phyloP scores from a whole-genome alignment of 1,140 invertebrate genomes.

The Aleiodes sp. region DNA sequence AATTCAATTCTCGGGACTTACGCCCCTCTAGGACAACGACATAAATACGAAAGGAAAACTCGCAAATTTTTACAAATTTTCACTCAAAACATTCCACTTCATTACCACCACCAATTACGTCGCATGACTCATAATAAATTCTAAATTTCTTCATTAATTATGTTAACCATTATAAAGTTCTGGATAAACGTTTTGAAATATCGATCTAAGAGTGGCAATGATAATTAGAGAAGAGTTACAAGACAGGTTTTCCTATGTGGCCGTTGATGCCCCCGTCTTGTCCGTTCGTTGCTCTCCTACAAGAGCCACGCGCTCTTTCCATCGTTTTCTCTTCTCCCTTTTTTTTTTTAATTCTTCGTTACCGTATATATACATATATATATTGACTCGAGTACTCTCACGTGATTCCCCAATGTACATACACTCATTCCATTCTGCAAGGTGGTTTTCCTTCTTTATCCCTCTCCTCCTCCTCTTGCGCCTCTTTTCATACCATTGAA shows the following conservation, averaged over 20 bases:
- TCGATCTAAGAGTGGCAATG: slow-evolving; percentile 10
- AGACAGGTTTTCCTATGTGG: slow-evolving; percentile 25
- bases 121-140: too few species aligned
- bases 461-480: neutral
- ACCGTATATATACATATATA: slow-evolving; percentile 4
- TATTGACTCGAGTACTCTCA: slow-evolving; percentile 1
- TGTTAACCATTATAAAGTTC: neutral
- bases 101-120: too few species aligned
- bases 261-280: neutral
- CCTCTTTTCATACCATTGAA: too few species aligned
- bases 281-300: slow-evolving; percentile 12
- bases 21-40: too few species aligned
- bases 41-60: too few species aligned
- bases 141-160: too few species aligned
- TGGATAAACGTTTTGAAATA: neutral
- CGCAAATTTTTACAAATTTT: too few species aligned
- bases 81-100: too few species aligned
- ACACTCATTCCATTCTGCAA: neutral
- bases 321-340: neutral
- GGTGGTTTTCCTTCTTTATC: neutral
- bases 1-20: too few species aligned
- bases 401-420: neutral
- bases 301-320: neutral
- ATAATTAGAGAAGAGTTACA: slow-evolving; percentile 26
- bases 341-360: slow-evolving; percentile 1